These are phyloP conservation scores for Agapornis roseicollis DNA, from an alignment of 2,113 vertebrate genomes.

Conservation along the genomic window DNA sequence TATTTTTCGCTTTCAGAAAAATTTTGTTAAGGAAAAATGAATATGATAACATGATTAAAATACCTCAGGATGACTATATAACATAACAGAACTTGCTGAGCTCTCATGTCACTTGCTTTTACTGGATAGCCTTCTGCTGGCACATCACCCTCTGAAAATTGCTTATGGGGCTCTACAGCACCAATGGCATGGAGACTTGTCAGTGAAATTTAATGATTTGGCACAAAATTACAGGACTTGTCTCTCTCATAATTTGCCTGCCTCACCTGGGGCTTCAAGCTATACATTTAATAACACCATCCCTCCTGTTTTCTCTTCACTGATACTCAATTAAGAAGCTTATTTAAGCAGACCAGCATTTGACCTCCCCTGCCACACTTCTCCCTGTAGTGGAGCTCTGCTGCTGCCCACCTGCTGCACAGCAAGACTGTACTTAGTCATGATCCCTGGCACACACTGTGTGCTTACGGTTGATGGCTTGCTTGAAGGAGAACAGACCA, in stretches of 20 bases:
- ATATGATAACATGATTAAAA: neutral
- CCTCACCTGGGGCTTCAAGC: neutral
- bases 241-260: neutral
- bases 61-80: neutral
- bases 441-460: slow-evolving; percentile 5
- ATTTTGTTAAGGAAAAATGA: neutral
- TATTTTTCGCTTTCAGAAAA: neutral
- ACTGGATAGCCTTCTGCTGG: neutral
- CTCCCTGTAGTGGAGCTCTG: neutral
- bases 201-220: neutral
- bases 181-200: neutral
- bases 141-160: neutral
- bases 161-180: neutral
- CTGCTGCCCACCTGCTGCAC: slow-evolving; percentile 60
- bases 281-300: neutral
- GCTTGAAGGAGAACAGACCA: slow-evolving; percentile 80
- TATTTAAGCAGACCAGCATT: neutral
- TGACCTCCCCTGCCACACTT: neutral
- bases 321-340: neutral
- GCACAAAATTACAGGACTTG: neutral
- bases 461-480: slow-evolving; percentile 46
- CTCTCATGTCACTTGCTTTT: neutral
- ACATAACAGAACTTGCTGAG: rapidly evolving
- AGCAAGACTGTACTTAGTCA: neutral
- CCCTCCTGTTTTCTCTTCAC: neutral